These are phyloP conservation scores for Embidobia sp. DNA, from an alignment of 2,888 invertebrate species.

Conservation along the genomic window DNA sequence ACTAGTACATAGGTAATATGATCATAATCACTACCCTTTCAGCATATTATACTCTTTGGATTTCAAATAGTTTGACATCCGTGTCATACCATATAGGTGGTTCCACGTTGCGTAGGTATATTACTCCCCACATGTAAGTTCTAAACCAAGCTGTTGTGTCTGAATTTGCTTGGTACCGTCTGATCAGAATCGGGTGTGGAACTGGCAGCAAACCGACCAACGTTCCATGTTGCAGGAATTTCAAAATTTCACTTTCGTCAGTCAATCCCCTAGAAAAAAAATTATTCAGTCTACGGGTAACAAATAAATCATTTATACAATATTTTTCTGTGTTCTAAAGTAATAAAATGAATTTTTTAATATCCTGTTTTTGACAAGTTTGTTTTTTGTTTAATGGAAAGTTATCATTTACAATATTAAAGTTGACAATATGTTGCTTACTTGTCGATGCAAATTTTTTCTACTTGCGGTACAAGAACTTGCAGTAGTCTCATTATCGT, in stretches of 20 bases:
- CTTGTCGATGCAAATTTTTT: slow-evolving; percentile 98
- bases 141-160: slow-evolving; percentile 99
- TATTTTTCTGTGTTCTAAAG: too few species aligned
- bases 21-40: slow-evolving; percentile 4
- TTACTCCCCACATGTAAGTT: slow-evolving; percentile 99
- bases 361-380: too few species aligned
- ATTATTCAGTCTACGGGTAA: too few species aligned
- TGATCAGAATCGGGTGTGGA: slow-evolving; percentile 99
- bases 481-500: slow-evolving; percentile 99
- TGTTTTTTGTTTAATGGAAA: too few species aligned
- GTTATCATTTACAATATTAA: too few species aligned
- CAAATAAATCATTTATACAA: too few species aligned
- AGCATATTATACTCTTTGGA: slow-evolving; percentile 92
- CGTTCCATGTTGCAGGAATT: slow-evolving; percentile 99
- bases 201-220: slow-evolving; percentile 98
- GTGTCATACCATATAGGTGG: slow-evolving; percentile 99
- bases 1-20: too few species aligned
- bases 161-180: slow-evolving; percentile 99
- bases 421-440: slow-evolving; percentile 58
- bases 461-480: slow-evolving; percentile 99
- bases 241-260: slow-evolving; percentile 99
- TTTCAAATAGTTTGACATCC: slow-evolving; percentile 99
- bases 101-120: slow-evolving; percentile 98
- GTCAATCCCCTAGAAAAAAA: slow-evolving; percentile 90
- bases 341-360: too few species aligned